Evolutionary conservation across 2,888 invertebrate species (phyloP).

Genomic region (Lysandra bellargus): DNA sequence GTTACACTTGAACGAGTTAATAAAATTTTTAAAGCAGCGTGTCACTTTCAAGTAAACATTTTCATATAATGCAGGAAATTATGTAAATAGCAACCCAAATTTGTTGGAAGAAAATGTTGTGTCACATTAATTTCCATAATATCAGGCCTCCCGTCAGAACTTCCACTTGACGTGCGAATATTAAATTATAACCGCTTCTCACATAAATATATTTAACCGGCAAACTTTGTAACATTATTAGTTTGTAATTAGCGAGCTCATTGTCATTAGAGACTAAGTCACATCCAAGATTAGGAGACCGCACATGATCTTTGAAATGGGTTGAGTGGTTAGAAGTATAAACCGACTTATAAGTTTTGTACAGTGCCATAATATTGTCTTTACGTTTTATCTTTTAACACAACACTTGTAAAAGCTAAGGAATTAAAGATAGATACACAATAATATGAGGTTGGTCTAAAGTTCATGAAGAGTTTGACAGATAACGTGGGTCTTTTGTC

Average conservation of each 20-base stretch:
- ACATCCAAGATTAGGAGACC: neutral
- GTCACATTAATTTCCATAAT: slow-evolving; percentile 32
- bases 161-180: slow-evolving; percentile 30
- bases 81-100: slow-evolving; percentile 30
- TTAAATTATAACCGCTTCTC: slow-evolving; percentile 29
- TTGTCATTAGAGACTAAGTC: neutral
- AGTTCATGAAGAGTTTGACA: no score
- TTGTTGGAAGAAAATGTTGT: slow-evolving; percentile 30
- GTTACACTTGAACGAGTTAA: neutral
- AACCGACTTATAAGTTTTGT: neutral
- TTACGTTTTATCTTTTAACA: no score
- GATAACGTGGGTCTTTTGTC: no score
- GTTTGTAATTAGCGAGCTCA: neutral
- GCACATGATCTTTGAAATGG: neutral
- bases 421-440: no score
- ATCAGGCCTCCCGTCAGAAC: slow-evolving; percentile 29
- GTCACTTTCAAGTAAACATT: slow-evolving; percentile 24
- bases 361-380: no score
- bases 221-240: slow-evolving; percentile 20
- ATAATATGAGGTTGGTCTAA: no score
- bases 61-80: slow-evolving; percentile 26
- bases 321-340: neutral
- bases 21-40: neutral
- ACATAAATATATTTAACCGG: slow-evolving; percentile 23
- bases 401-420: no score